A percentile compares a stretch with the other conserved stretches of the same genome.
phyloP scores from a whole-genome alignment of 1,140 invertebrate species.

The Drosophila pachea region DNA sequence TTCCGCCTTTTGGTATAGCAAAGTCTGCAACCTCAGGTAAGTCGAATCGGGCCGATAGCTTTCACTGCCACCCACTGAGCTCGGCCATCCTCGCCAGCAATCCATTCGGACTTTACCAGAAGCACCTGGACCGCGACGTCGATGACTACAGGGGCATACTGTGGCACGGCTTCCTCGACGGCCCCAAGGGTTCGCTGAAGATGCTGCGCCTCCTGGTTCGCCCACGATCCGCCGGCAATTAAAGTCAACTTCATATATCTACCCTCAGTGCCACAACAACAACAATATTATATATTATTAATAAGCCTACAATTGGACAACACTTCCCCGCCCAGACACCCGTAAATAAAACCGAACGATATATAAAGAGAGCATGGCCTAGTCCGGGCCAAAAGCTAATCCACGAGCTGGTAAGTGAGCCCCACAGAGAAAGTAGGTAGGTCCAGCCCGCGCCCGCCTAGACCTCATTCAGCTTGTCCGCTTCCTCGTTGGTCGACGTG shows the following conservation, averaged over 20 bases:
- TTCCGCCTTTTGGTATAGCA: slow-evolving; percentile 63
- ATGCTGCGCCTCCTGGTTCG: slow-evolving; percentile 52
- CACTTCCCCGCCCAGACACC: too few species aligned
- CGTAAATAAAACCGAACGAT: too few species aligned
- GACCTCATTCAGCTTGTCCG: slow-evolving; percentile 62
- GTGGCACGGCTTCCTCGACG: slow-evolving; percentile 61
- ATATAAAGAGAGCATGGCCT: not conserved
- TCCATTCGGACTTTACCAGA: slow-evolving; percentile 62
- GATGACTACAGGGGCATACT: slow-evolving; percentile 59
- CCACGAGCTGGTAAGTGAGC: too few species aligned
- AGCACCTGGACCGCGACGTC: slow-evolving; percentile 45
- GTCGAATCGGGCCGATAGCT: not conserved
- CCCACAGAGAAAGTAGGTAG: too few species aligned
- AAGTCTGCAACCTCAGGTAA: slow-evolving; percentile 53
- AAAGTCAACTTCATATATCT: not conserved
- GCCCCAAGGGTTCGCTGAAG: slow-evolving; percentile 63
- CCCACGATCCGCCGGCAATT: slow-evolving; percentile 30
- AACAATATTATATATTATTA: slow-evolving; percentile 3
- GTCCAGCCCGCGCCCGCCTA: slow-evolving; percentile 16
- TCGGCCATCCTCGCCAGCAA: slow-evolving; percentile 33
- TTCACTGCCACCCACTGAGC: not conserved
- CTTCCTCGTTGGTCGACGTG: slow-evolving; percentile 38
- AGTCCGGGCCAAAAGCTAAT: too few species aligned
- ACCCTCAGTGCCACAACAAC: not conserved
- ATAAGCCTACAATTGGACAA: too few species aligned